Evolutionary conservation across 1,140 invertebrate species (phyloP).

Genomic region (Lepidurus couesii): DNA sequence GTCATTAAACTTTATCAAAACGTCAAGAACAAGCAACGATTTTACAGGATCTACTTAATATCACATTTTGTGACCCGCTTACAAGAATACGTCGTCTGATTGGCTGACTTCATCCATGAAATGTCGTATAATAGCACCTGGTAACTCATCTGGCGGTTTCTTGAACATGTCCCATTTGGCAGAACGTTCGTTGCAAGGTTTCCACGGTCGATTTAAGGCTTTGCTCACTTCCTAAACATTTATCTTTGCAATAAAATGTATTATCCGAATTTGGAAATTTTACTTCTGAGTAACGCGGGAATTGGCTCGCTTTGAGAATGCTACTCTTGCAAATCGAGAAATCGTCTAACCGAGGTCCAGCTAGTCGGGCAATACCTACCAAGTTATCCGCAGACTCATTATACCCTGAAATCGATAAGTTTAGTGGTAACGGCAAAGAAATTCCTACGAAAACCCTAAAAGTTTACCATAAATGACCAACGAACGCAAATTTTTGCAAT

Average conservation of each 20-base stretch:
- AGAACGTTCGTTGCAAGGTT: constrained; percentile 11
- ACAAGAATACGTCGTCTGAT: background rate
- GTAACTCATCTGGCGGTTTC: constrained; percentile 11
- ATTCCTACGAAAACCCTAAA: background rate
- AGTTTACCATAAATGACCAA: background rate
- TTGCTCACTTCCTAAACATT: constrained; percentile 10
- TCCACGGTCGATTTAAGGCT: constrained; percentile 10
- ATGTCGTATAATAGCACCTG: background rate
- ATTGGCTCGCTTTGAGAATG: background rate
- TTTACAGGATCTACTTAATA: background rate
- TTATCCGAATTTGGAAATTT: background rate
- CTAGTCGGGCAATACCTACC: background rate
- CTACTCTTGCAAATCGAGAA: background rate
- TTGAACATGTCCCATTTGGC: constrained; percentile 14
- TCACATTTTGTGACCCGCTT: background rate
- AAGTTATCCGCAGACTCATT: background rate
- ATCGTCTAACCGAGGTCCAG: background rate
- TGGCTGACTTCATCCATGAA: background rate
- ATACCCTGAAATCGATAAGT: background rate
- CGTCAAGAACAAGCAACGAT: background rate
- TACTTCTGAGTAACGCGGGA: background rate
- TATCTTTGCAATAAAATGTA: background rate
- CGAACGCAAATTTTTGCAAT: constrained; percentile 1
- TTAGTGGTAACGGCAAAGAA: background rate
- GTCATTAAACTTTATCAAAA: background rate